A percentile compares a stretch with the other conserved stretches of the same genome.
These are phyloP conservation scores for Neotragus moschatus DNA, from an alignment of 2,113 vertebrate species.

Conservation along the genomic window DNA sequence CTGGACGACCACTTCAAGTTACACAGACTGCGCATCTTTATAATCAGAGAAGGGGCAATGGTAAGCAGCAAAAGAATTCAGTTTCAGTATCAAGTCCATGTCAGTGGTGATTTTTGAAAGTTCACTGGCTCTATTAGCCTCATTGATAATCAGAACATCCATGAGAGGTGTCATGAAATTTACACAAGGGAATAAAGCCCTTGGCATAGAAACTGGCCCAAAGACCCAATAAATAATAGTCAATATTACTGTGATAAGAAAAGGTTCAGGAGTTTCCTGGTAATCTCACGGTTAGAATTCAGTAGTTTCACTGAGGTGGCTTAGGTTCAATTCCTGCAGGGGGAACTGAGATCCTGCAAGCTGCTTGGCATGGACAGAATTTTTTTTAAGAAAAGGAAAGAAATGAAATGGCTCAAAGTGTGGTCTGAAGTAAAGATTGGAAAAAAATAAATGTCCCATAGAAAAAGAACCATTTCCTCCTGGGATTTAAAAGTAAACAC, in stretches of 20 bases:
- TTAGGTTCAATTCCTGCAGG: background rate
- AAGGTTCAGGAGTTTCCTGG: background rate
- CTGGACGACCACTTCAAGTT: background rate
- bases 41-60: background rate
- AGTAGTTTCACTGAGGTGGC: background rate
- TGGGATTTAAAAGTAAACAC: background rate
- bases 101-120: background rate
- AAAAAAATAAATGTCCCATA: background rate
- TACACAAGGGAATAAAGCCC: background rate
- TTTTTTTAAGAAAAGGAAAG: background rate
- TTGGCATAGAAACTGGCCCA: background rate
- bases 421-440: background rate
- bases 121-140: background rate
- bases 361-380: background rate
- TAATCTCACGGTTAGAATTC: background rate
- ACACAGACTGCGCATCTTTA: constrained; percentile 22
- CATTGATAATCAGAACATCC: background rate
- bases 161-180: background rate
- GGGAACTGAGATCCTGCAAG: background rate
- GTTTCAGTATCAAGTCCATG: background rate
- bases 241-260: background rate
- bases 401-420: background rate
- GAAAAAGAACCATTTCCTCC: background rate
- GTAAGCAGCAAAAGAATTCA: background rate
- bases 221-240: background rate